A percentile compares a stretch with the other conserved stretches of the same genome.
Evolutionary conservation across 2,888 invertebrate species (phyloP).

Genomic region (Sycophila texana): DNA sequence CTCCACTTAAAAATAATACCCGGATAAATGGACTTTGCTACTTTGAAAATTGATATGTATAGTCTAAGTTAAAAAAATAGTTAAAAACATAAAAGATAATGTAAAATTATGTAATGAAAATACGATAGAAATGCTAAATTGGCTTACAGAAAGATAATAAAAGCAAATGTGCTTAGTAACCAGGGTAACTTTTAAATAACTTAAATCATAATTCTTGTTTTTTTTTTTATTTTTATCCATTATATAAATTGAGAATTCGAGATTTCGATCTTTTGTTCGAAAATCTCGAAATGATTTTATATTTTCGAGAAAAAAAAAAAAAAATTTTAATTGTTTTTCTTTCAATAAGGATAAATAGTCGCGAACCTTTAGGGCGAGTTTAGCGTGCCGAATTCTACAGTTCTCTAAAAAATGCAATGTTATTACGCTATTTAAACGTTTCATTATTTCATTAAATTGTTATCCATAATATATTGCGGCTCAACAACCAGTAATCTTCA

Average conservation of each 20-base stretch:
- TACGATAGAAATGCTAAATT: neutral
- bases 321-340: no score
- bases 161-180: neutral
- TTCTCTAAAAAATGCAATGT: neutral
- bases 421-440: slow-evolving; percentile 11
- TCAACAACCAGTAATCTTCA: slow-evolving; percentile 2
- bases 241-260: no score
- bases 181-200: neutral
- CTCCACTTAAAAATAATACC: slow-evolving; percentile 38
- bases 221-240: no score
- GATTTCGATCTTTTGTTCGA: no score
- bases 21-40: slow-evolving; percentile 45
- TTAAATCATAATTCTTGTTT: neutral
- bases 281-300: no score
- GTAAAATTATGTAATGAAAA: neutral
- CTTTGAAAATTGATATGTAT: slow-evolving; percentile 36
- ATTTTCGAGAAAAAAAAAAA: no score
- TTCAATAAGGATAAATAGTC: no score
- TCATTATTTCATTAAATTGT: slow-evolving; percentile 27
- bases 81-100: neutral
- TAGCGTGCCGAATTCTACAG: no score
- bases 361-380: no score
- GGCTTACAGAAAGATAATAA: neutral
- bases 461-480: slow-evolving; percentile 2
- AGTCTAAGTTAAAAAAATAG: neutral